Evolutionary conservation across 92 coral and sea anemone species (phyloP), one percentile per base, ranked within the genome.

Genomic region (Hydrozoanthus gracilis): DNA sequence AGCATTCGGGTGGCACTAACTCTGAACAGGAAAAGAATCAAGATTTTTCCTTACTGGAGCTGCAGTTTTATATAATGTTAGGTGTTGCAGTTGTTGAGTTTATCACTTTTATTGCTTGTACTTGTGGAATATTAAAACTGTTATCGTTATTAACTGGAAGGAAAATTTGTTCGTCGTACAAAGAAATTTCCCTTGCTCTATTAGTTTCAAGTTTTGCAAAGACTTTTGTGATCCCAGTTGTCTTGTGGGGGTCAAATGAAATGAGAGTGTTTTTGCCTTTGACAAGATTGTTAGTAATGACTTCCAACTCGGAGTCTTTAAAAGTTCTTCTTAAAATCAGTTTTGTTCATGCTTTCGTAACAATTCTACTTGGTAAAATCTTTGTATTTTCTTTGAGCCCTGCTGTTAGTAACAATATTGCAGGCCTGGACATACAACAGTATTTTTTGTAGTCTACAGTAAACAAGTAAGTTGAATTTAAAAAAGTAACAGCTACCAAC

Each of bases 131-230:
- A 4, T 50, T 73, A 44, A 66, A 18, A 74, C 4, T 58, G 46
- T 9, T 17, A 15, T 74, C 82, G 6, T 18, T 16, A 44, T 7
- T 27, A 62, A 70, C 48, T 16, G 51, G 69, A 16, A 54, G 15
- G 73, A 55, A 16, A 27, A n/a, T 47, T 70, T 68, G 55, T 45
- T 77, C 55, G 5, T 51, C 88, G 12, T 80, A 65, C 52, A 83
- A 90, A 56, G 93, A 93, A 15, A 65, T 91, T 9, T 60, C 87
- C 7, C 73, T 82, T 65, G 93, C 93, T 20, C 51, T 92, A 46
- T 71, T 93, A 62, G 67, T 93, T 49, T 90, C 95, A 69, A 93
- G 95, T 85, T 93, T 93, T 91, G 95, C 93, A 51, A 93, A 93
- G 70, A 91, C 89, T 7, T 74, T 93, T 64, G 93, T 91, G 16